phyloP scores from a whole-genome alignment of 2,888 invertebrate genomes.

The Hermaeophaga mercurialis region DNA sequence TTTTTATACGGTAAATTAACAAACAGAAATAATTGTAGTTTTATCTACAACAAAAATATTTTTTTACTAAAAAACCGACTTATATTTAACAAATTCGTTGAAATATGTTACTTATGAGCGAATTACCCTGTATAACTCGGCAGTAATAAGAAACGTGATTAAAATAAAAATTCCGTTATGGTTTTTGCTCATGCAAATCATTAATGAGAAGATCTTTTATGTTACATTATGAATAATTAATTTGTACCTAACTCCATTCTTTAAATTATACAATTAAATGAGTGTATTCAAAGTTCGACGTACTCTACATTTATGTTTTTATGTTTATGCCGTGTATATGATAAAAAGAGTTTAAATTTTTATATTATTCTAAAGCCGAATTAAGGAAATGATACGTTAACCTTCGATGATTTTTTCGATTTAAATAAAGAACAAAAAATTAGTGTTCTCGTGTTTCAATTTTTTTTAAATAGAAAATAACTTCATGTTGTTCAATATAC shows the following conservation, averaged over 20 bases:
- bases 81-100: too few species aligned
- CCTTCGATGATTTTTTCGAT: neutral
- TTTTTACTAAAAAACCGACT: too few species aligned
- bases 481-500: too few species aligned
- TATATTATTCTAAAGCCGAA: slow-evolving; percentile 2
- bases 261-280: slow-evolving; percentile 40
- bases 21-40: too few species aligned
- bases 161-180: slow-evolving; percentile 43
- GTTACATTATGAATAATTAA: slow-evolving; percentile 49
- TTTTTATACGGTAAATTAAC: too few species aligned
- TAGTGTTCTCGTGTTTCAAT: too few species aligned
- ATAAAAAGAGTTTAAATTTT: neutral
- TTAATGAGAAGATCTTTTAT: slow-evolving; percentile 42
- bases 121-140: slow-evolving; percentile 15
- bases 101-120: too few species aligned
- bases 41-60: too few species aligned
- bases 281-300: slow-evolving; percentile 47
- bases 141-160: slow-evolving; percentile 29
- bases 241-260: slow-evolving; percentile 32
- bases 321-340: slow-evolving; percentile 6
- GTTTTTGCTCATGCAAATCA: slow-evolving; percentile 52
- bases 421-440: neutral
- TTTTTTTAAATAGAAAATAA: too few species aligned
- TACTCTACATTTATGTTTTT: slow-evolving; percentile 40
- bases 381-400: slow-evolving; percentile 19